Evolutionary conservation across 64 coral and sea anemone genomes (phyloP).

Genomic region (Acropora tenuis): DNA sequence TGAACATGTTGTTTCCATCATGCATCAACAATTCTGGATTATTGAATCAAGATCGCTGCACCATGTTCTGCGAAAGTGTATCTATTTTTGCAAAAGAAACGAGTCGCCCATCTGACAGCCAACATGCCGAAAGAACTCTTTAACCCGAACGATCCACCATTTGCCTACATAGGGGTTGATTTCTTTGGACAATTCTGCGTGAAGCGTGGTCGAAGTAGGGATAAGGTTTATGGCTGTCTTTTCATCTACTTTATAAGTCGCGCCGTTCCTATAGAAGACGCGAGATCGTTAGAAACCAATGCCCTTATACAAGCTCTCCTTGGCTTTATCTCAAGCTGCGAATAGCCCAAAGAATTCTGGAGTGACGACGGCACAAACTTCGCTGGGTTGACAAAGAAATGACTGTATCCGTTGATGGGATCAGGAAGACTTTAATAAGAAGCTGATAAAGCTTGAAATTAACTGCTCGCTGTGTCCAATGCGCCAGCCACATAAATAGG

Average conservation of each 20-base stretch:
- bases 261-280: no score
- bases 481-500: not conserved
- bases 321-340: constrained; percentile 31
- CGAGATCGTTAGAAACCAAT: no score
- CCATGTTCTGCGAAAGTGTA: constrained; percentile 21
- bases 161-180: constrained; percentile 54
- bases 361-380: constrained; percentile 54
- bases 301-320: not conserved
- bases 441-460: not conserved
- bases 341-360: constrained; percentile 44
- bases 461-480: constrained; percentile 22
- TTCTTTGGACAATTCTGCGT: constrained; percentile 56
- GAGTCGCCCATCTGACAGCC: constrained; percentile 36
- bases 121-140: constrained; percentile 45
- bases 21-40: constrained; percentile 60
- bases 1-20: constrained; percentile 13
- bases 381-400: constrained; percentile 28
- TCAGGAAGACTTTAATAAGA: not conserved
- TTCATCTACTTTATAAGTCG: no score
- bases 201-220: constrained; percentile 33
- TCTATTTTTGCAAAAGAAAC: constrained; percentile 38
- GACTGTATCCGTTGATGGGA: not conserved
- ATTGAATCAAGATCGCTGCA: constrained; percentile 10
- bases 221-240: no score
- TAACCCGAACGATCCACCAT: constrained; percentile 48